These are phyloP conservation scores for Carterocephalus palaemon DNA, from an alignment of 2,888 invertebrate genomes.

Conservation along the genomic window DNA sequence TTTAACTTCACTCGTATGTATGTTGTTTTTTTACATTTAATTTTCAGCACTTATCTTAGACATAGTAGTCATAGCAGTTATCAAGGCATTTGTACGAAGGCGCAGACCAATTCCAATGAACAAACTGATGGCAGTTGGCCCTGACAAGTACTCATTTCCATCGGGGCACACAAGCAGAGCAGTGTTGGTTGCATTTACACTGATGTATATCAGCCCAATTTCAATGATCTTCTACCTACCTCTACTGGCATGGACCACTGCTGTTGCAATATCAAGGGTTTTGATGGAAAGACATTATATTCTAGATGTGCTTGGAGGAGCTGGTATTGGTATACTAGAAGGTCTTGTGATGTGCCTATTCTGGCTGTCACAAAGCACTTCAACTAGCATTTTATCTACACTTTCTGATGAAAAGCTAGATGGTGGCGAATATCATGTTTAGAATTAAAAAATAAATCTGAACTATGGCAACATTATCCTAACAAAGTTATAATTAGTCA, in stretches of 20 bases:
- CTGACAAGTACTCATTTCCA: conserved; percentile 95
- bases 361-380: conserved; percentile 83
- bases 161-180: conserved; percentile 96
- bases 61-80: conserved; percentile 84
- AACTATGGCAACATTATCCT: conserved; percentile 1
- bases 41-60: conserved; percentile 89
- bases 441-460: conserved; percentile 22
- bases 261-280: conserved; percentile 88
- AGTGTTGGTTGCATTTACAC: conserved; percentile 85
- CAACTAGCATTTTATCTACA: conserved; percentile 78
- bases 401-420: conserved; percentile 83
- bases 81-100: conserved; percentile 88
- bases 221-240: conserved; percentile 80
- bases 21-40: conserved; percentile 27
- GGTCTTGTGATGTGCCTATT: conserved; percentile 81
- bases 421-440: conserved; percentile 85
- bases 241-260: conserved; percentile 85
- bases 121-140: conserved; percentile 85
- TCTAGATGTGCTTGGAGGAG: conserved; percentile 89
- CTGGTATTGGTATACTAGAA: conserved; percentile 84
- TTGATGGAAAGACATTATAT: conserved; percentile 92
- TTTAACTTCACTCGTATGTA: background rate
- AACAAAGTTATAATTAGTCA: conserved; percentile 17
- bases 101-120: conserved; percentile 85
- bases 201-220: conserved; percentile 82